These are phyloP conservation scores for Odontamblyopus lacepedii DNA, from an alignment of 2,797 vertebrate species.

Conservation along the genomic window DNA sequence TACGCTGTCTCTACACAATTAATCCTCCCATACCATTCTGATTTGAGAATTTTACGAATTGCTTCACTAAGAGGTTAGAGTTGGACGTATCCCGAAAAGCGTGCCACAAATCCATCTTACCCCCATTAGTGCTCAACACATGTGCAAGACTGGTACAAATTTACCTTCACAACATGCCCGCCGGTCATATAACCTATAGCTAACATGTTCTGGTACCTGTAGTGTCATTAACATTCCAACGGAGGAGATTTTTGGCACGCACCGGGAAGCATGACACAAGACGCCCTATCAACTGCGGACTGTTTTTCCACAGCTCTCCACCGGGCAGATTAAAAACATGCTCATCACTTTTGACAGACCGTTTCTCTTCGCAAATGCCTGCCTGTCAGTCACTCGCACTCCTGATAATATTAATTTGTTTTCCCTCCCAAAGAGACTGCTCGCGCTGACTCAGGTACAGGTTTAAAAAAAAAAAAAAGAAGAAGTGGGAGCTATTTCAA, in stretches of 20 bases:
- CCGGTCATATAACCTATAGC: conserved; percentile 52
- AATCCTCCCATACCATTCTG: no score
- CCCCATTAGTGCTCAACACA: background rate
- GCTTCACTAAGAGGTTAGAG: no score
- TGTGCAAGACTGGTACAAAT: conserved; percentile 1
- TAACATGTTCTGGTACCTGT: conserved; percentile 6
- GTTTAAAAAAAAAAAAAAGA: conserved; percentile 9
- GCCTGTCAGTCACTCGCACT: conserved; percentile 30
- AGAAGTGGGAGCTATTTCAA: conserved; percentile 17
- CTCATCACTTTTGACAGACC: conserved; percentile 27
- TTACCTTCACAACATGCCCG: background rate
- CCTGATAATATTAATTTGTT: conserved; percentile 25
- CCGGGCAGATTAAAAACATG: conserved; percentile 35
- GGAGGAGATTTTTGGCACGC: conserved; percentile 63
- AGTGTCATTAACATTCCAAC: conserved; percentile 79
- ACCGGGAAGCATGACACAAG: conserved; percentile 68
- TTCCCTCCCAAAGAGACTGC: conserved; percentile 15
- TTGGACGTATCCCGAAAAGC: background rate
- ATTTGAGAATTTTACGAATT: no score
- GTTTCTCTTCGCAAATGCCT: conserved; percentile 25
- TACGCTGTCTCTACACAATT: background rate
- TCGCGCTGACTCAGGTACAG: conserved; percentile 49
- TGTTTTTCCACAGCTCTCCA: conserved; percentile 19
- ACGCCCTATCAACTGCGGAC: conserved; percentile 30
- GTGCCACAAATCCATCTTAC: background rate